These are phyloP conservation scores for Perca schrenkii DNA, from an alignment of 2,113 vertebrate species.

Conservation along the genomic window DNA sequence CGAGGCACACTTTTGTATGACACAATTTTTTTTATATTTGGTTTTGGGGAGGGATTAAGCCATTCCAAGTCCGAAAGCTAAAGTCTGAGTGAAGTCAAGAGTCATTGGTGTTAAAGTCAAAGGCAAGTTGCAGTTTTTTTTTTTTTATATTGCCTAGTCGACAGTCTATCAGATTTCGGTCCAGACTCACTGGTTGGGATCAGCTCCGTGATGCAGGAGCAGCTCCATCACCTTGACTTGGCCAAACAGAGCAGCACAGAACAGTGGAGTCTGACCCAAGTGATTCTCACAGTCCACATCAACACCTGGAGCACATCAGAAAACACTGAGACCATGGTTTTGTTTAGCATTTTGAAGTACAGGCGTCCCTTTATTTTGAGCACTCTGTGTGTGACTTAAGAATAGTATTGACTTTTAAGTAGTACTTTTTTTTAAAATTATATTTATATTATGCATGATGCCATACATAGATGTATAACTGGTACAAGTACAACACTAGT, in stretches of 20 bases:
- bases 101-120: neutral
- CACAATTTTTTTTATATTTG: neutral
- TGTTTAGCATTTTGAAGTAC: neutral
- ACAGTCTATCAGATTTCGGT: too few relatives aligned
- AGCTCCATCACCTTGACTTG: slow-evolving; percentile 82
- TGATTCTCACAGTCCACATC: slow-evolving; percentile 86
- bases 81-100: neutral
- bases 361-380: neutral
- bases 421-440: neutral
- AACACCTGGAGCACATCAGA: slow-evolving; percentile 76
- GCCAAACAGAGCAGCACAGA: slow-evolving; percentile 86
- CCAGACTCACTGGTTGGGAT: slow-evolving; percentile 89
- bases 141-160: too few relatives aligned
- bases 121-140: too few relatives aligned
- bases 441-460: neutral
- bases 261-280: slow-evolving; percentile 88
- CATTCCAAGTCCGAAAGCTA: neutral
- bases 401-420: neutral
- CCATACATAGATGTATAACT: neutral
- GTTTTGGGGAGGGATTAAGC: neutral
- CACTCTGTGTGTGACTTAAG: neutral
- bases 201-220: slow-evolving; percentile 86
- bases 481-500: neutral
- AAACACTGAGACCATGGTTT: neutral
- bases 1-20: neutral